These are phyloP conservation scores for Psylliodes chrysocephalus DNA, from an alignment of 2,888 invertebrate species.

Conservation along the genomic window DNA sequence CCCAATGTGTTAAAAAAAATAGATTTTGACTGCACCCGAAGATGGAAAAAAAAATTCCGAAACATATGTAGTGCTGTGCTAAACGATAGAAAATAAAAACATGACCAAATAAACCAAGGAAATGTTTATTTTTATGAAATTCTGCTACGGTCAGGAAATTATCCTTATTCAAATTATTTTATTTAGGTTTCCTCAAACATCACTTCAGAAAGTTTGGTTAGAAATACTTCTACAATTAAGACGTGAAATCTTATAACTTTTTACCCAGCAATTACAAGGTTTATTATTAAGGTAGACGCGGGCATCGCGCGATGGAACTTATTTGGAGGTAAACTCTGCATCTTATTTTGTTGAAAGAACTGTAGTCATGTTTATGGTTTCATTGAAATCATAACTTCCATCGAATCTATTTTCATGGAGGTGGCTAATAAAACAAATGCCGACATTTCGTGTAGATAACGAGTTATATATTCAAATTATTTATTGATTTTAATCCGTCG, in stretches of 20 bases:
- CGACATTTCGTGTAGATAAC: constrained; percentile 28
- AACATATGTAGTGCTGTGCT: no score
- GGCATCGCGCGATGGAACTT: constrained; percentile 26
- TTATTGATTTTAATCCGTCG: constrained; percentile 19
- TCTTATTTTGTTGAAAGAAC: constrained; percentile 24
- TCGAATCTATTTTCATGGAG: constrained; percentile 11
- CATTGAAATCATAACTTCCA: constrained; percentile 33
- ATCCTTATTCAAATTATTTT: no score
- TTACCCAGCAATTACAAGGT: constrained; percentile 1
- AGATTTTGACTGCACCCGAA: no score
- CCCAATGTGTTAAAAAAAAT: no score
- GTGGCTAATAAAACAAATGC: constrained; percentile 25
- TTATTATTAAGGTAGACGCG: constrained; percentile 15
- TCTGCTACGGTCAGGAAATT: no score
- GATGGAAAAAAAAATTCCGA: no score
- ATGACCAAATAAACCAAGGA: no score
- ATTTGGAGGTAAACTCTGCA: constrained; percentile 19
- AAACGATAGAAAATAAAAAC: no score
- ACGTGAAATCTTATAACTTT: neutral
- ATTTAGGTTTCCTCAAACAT: no score
- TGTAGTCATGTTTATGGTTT: constrained; percentile 25
- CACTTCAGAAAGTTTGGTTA: no score
- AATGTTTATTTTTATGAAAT: no score
- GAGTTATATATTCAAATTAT: constrained; percentile 27
- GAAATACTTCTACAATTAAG: no score